A percentile compares a stretch with the other conserved stretches of the same genome.
phyloP scores from a whole-genome alignment of 2,113 vertebrate species.

The Cairina moschata region DNA sequence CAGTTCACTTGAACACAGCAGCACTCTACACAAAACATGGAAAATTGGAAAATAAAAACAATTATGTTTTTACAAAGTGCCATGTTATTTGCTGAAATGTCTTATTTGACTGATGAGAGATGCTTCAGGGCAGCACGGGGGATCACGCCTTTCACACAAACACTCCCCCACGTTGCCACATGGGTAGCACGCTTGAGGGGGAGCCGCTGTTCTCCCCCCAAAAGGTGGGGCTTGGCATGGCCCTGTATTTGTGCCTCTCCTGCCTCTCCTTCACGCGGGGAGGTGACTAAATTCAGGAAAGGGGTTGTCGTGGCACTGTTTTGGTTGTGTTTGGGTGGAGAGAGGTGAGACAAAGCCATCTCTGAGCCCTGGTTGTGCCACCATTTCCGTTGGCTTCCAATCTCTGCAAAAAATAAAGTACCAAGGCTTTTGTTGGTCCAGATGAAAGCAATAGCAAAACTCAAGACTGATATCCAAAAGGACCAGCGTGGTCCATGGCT shows the following conservation, averaged over 20 bases:
- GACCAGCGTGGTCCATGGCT: accelerated
- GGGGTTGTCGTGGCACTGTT: not conserved
- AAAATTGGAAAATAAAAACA: slow-evolving; percentile 68
- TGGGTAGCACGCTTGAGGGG: not conserved
- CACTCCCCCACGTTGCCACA: accelerated
- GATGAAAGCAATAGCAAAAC: not conserved
- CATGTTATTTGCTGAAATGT: slow-evolving; percentile 40
- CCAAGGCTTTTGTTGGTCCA: not conserved
- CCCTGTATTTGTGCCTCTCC: not conserved
- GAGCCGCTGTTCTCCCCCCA: not conserved
- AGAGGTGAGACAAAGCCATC: not conserved
- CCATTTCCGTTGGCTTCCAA: accelerated
- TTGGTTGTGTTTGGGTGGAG: not conserved
- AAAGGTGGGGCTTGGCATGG: not conserved
- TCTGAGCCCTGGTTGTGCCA: accelerated
- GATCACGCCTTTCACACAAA: not conserved
- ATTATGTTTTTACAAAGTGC: slow-evolving; percentile 50
- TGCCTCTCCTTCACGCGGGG: not conserved
- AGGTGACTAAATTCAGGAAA: not conserved
- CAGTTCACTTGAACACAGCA: slow-evolving; percentile 64
- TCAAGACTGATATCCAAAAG: not conserved
- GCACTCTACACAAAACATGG: slow-evolving; percentile 68
- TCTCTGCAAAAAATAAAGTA: not conserved
- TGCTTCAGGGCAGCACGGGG: not conserved
- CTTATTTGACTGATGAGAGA: not conserved